These are phyloP conservation scores for Hemicrepidius hirtus DNA, from an alignment of 2,888 invertebrate species.

Conservation along the genomic window DNA sequence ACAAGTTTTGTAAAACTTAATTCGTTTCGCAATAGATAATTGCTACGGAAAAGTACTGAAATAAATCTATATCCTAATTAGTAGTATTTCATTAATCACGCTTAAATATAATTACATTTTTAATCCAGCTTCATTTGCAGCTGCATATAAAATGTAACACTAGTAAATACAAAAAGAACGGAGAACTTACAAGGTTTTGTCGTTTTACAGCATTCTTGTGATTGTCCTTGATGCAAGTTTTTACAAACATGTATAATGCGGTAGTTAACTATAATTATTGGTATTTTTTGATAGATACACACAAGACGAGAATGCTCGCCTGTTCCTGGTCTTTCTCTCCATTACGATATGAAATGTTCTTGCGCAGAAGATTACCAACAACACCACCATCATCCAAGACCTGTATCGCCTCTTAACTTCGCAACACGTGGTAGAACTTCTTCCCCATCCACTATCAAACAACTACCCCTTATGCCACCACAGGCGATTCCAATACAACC, in stretches of 20 bases:
- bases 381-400: too few species aligned
- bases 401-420: neutral
- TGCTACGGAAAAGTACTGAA: too few species aligned
- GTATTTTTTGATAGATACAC: slow-evolving; percentile 15
- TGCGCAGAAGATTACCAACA: too few species aligned
- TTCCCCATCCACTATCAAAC: too few species aligned
- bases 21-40: too few species aligned
- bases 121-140: neutral
- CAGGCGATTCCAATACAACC: slow-evolving; percentile 4
- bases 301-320: slow-evolving; percentile 4
- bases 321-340: neutral
- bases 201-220: slow-evolving; percentile 4
- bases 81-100: neutral
- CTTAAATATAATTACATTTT: too few species aligned
- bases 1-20: too few species aligned
- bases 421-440: too few species aligned
- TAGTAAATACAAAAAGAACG: neutral
- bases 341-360: too few species aligned
- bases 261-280: slow-evolving; percentile 17
- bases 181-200: slow-evolving; percentile 3
- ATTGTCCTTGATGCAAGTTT: slow-evolving; percentile 24
- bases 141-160: neutral
- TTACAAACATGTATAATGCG: slow-evolving; percentile 11
- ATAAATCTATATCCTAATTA: too few species aligned
- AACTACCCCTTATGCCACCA: neutral